phyloP scores from a whole-genome alignment of 2,113 vertebrate species.

The Agapornis roseicollis region DNA sequence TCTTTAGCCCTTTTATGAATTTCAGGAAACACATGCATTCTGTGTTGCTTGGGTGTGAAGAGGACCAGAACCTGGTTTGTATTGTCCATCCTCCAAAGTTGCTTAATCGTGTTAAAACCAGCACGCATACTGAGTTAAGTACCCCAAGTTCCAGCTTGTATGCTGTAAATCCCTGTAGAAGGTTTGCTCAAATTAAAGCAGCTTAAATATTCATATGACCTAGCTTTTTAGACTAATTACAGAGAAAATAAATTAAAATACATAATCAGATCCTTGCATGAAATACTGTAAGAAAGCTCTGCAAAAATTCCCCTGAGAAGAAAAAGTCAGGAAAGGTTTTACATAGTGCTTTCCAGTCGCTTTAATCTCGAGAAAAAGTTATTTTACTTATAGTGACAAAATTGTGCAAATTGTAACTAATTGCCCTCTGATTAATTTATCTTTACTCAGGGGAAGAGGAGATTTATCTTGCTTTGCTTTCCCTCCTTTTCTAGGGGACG shows the following conservation, averaged over 20 bases:
- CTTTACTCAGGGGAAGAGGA: not conserved
- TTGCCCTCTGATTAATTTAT: not conserved
- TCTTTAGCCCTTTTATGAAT: not conserved
- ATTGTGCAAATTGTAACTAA: constrained; percentile 33
- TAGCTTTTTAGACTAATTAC: constrained; percentile 57
- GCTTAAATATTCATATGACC: constrained; percentile 58
- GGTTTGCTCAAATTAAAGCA: constrained; percentile 34
- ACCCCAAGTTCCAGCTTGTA: not conserved
- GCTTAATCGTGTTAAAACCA: not conserved
- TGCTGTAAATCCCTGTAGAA: not conserved
- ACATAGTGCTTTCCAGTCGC: not conserved
- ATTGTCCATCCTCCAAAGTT: not conserved
- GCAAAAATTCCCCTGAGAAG: constrained; percentile 37
- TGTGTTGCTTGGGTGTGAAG: not conserved
- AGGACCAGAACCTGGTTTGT: not conserved
- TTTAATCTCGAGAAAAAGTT: constrained; percentile 25
- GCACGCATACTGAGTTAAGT: not conserved
- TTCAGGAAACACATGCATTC: not conserved
- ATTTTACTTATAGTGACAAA: constrained; percentile 8
- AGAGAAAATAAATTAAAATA: constrained; percentile 49
- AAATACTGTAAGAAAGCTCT: constrained; percentile 17
- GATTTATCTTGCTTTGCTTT: not conserved
- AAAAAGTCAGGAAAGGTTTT: constrained; percentile 24
- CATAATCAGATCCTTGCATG: constrained; percentile 33
- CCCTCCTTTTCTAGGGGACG: not conserved